Base-by-base conservation (phyloP, 2,797 vertebrate genomes). In the Ptychobarbus kaznakovi region DNA sequence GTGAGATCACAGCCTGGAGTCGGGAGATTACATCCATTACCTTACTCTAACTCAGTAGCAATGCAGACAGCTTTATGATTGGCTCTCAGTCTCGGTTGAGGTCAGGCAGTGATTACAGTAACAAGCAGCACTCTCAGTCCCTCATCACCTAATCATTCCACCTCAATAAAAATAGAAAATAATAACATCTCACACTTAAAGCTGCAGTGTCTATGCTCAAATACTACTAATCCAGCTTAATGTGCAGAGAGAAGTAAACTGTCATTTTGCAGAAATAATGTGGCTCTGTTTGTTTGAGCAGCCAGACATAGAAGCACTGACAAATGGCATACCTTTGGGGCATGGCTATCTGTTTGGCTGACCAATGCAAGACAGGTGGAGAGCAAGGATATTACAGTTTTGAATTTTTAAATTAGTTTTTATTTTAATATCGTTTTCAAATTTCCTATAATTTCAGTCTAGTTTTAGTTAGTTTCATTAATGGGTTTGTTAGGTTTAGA, bases 31-130 rank as follows among this genome's bases (percentile, higher is more conserved):
- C 2, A 28, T 56, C 46, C 35, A 68, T 68, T 77, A 77, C 32
- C 44, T 32, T 76, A 63, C 53, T 22, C 25, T 63, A 77, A 51
- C 61, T 35, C 49, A 53, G 46, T 7, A 68, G 73, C 44, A 56
- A n/a, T 1, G 16, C 28, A 25, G 61, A 56, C 0, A 2, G 32
- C 46, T 77, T 76, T 32, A 63, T 65, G 82, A 77, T 40, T 68
- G 61, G n/a, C 82, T 77, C 35, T 77, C n/a, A 68, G 35, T 77
- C 73, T 68, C 35, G 3, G 35, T 35, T 76, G 46, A 77, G 32
- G 15, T 68, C 35, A 44, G n/a, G 4, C 44, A 56, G 46, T 69
- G 61, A 83, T 83, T 83, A 83, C n/a, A 25, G 61, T 68, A 83
- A 83, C 46, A 75, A 68, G 61, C 61, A 68, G 35, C 73, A 68